Evolutionary conservation across 1,140 invertebrate species (phyloP), one percentile per base, ranked within the genome.

Genomic region (Lerema accius): DNA sequence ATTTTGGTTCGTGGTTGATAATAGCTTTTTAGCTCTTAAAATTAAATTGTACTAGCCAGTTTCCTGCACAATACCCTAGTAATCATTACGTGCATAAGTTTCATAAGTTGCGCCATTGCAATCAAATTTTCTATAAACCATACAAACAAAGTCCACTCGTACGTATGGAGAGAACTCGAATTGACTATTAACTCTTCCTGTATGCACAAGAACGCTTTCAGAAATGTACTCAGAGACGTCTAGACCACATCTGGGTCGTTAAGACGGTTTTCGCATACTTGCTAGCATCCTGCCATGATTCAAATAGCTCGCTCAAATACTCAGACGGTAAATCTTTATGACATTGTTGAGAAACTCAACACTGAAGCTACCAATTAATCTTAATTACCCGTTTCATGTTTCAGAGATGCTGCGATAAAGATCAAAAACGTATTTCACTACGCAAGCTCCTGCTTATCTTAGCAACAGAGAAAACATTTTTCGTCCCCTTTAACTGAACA

Each of bases 381-480:
- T 58, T 58, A 58, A 58, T 58, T 58, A 58, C 55, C 55, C 55
- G 55, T 58, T 37, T 58, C 26, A 10, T 58, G 42, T 58, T 58
- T 35, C 55, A 58, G 42, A 46, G 55, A 46, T 19, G 55, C 55
- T 58, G 55, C 55, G 55, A 58, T 58, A 58, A 58, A 58, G 55
- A 58, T 58, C 55, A 58, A 58, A 58, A 58, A 45, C 55, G 40
- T 58, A 46, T 58, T 58, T 58, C 40, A 58, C 13, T 37, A 56
- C 56, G 50, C 58, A 61, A 67, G 32, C 32, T 39, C 49, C 49
- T 59, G 51, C 53, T 66, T 64, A 66, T 67, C 61, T 49, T 43
- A 62, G 43, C 45, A 51, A 65, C 49, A 59, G 67, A 64, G 64
- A 60, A 68, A 75, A 69, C 61, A 67, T 71, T 72, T 71, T 71